Conservation (phyloP, 2,113 vertebrate genomes). For the Axis porcinus region DNA sequence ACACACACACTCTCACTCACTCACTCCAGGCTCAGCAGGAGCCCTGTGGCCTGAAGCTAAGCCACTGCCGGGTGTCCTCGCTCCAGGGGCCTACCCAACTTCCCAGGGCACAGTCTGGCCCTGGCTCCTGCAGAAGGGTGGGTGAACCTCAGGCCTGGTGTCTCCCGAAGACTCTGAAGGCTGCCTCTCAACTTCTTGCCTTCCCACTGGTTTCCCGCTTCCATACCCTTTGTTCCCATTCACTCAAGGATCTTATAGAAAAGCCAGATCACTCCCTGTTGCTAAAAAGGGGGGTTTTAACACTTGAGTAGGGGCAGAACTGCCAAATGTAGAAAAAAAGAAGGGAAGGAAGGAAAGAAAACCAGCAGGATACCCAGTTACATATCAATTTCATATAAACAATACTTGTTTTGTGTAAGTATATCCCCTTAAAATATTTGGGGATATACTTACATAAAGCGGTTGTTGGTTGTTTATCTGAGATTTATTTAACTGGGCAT, state of each 20-base stretch:
- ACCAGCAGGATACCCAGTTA: background rate
- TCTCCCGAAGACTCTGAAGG: fast-evolving
- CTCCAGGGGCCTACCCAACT: background rate
- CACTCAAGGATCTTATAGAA: background rate
- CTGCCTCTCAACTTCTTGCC: background rate
- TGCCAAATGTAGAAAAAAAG: background rate
- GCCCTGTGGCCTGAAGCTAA: background rate
- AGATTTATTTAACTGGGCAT: background rate
- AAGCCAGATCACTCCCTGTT: background rate
- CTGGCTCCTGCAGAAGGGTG: background rate
- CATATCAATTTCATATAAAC: background rate
- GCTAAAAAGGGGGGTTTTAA: background rate
- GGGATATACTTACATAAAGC: background rate
- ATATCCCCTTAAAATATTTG: background rate
- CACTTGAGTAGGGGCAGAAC: background rate
- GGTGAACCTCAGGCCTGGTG: background rate
- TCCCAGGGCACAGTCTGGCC: background rate
- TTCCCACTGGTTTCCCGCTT: background rate
- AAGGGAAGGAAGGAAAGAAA: background rate
- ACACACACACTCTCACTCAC: background rate
- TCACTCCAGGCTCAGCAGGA: background rate
- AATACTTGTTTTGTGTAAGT: background rate
- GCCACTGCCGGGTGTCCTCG: background rate
- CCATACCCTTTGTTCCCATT: background rate
- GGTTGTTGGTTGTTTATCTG: background rate